phyloP scores from a whole-genome alignment of 2,113 vertebrate species.

The Acinonyx jubatus region DNA sequence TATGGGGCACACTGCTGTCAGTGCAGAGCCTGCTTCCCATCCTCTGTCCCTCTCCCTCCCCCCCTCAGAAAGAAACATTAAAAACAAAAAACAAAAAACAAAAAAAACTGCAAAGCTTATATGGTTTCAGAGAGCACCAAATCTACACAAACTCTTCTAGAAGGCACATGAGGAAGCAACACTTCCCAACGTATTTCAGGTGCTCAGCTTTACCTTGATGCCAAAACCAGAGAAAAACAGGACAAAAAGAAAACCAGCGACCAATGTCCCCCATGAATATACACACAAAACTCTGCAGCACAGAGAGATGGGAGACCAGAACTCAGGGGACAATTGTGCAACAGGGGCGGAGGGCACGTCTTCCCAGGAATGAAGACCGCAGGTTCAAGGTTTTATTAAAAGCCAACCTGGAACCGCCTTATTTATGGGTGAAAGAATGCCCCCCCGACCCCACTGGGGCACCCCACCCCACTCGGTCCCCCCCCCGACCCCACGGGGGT shows the following conservation, averaged over 20 bases:
- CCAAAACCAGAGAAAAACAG: not conserved
- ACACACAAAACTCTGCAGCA: not conserved
- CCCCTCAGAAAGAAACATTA: too few relatives aligned
- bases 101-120: not conserved
- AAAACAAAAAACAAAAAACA: too few relatives aligned
- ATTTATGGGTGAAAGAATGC: too few relatives aligned
- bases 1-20: too few relatives aligned
- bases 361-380: not conserved
- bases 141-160: not conserved
- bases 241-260: not conserved
- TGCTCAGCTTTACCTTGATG: not conserved
- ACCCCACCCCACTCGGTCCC: fast-evolving
- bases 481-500: not conserved
- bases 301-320: too few relatives aligned
- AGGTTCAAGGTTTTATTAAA: not conserved
- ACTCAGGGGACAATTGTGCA: fast-evolving
- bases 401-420: not conserved
- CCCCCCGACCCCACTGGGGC: not conserved
- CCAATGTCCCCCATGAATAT: not conserved
- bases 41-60: too few relatives aligned
- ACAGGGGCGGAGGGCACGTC: fast-evolving
- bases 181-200: not conserved
- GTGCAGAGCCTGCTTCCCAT: too few relatives aligned
- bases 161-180: not conserved
- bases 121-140: not conserved